Evolutionary conservation across 2,113 vertebrate species (phyloP), one percentile per base, ranked within the genome.

Genomic region (Mixornis gularis): DNA sequence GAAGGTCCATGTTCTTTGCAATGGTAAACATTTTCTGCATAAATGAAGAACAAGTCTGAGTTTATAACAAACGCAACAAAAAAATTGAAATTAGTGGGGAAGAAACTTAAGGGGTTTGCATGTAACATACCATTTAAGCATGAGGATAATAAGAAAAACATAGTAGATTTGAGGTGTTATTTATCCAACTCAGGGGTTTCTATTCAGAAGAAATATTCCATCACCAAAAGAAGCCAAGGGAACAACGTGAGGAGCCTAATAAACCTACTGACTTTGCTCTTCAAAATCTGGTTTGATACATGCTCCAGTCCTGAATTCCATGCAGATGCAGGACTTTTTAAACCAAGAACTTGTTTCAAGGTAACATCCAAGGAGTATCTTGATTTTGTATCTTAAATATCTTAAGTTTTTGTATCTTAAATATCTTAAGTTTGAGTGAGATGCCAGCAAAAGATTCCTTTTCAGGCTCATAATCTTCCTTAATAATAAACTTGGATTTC

Each of bases 111-210:
- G 41, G 21, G 17, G 51, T 30, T 84, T 97, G 96, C 97, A 93
- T 97, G 96, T 97, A 97, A 98, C 96, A 98, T 97, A 98, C 97
- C 95, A 95, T 97, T 98, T 97, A 98, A 98, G 98, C 97, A 98
- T 98, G 98, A 98, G 98, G 97, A 98, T 98, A 97, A 84, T 56
- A 92, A 78, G 52, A 79, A 90, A 83, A 92, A 89, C 43, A 89
- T 81, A 92, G 32, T 71, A 92, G 60, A 55, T 94, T 92, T 86
- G 48, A 87, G 59, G 32, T 59, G 69, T 46, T 85, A 64, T 60
- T 78, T 91, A 48, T 92, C 60, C 52, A 24, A 32, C 25, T 90
- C n/a, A 34, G 85, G 92, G 55, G 84, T 72, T 95, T 95, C 58
- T 79, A 94, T 82, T 91, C 66, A 92, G 49, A 93, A 85, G 9